Evolutionary conservation across 2,888 invertebrate genomes (phyloP).

Genomic region (Pheosia gnoma): DNA sequence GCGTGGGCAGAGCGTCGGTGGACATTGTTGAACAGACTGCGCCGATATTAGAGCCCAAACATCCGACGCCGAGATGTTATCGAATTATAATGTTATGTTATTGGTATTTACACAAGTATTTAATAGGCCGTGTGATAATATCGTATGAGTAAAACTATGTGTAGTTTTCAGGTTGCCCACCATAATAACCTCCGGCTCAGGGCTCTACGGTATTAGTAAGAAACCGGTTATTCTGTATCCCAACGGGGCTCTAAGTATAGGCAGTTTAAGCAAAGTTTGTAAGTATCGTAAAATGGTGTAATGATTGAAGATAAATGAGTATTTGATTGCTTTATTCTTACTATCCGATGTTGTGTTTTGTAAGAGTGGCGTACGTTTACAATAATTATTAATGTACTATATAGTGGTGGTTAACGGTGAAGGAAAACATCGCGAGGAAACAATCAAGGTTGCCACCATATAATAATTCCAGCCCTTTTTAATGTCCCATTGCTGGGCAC

Average conservation of each 20-base stretch:
- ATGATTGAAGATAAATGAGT: constrained; percentile 12
- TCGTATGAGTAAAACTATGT: constrained; percentile 33
- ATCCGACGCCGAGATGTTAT: constrained; percentile 73
- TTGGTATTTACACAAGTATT: constrained; percentile 75
- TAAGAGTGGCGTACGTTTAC: no score
- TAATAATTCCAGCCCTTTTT: no score
- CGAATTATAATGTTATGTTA: constrained; percentile 80
- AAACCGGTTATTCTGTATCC: no score
- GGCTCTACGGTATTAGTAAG: no score
- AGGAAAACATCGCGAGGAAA: no score
- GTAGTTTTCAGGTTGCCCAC: constrained; percentile 29
- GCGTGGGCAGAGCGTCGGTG: constrained; percentile 77
- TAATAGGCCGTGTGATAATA: constrained; percentile 46
- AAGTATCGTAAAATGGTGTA: constrained; percentile 20
- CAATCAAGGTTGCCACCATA: no score
- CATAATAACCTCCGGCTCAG: constrained; percentile 22
- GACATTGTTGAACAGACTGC: constrained; percentile 74
- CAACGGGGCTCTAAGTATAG: no score
- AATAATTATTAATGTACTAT: no score
- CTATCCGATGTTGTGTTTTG: constrained; percentile 8
- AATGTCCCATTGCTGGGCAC: no score
- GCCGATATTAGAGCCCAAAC: constrained; percentile 70
- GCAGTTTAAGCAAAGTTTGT: constrained; percentile 22
- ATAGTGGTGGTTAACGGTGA: no score
- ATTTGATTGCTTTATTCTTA: constrained; percentile 23